Percentiles rank a stretch among this genome's conserved stretches.
These are phyloP conservation scores for Leptodactylus fuscus DNA, from an alignment of 2,113 vertebrate species.

Conservation along the genomic window DNA sequence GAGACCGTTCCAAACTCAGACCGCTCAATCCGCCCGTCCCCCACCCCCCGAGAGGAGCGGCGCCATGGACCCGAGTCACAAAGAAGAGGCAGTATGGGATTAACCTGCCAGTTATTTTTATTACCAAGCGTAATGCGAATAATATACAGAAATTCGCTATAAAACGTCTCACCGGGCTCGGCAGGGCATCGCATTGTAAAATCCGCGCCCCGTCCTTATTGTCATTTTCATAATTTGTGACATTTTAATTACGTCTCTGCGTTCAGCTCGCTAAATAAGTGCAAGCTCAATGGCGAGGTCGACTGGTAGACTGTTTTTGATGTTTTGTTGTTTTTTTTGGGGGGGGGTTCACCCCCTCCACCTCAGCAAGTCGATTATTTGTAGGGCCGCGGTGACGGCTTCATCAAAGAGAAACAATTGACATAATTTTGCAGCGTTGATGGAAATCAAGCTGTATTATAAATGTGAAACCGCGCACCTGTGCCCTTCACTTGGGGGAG, in stretches of 20 bases:
- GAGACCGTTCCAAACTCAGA: slow-evolving; percentile 1
- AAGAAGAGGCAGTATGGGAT: background rate
- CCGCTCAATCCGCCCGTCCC: background rate
- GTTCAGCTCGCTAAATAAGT: slow-evolving; percentile 17
- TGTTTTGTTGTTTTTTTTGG: background rate
- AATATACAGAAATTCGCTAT: background rate
- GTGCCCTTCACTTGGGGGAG: background rate
- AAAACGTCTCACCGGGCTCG: background rate
- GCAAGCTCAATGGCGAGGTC: slow-evolving; percentile 12
- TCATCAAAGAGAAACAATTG: slow-evolving; percentile 12
- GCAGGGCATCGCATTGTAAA: background rate
- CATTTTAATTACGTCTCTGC: slow-evolving; percentile 42
- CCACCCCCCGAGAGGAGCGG: background rate
- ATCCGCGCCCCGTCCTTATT: background rate
- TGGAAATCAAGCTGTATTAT: slow-evolving; percentile 14
- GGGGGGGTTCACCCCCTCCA: background rate
- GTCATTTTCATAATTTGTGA: slow-evolving; percentile 50
- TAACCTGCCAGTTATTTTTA: slow-evolving; percentile 36
- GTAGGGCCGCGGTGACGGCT: background rate
- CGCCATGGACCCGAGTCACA: background rate
- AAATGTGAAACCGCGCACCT: background rate
- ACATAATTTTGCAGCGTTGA: background rate
- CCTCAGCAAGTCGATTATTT: background rate
- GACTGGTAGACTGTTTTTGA: slow-evolving; percentile 2
- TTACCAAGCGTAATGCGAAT: background rate